phyloP scores from a whole-genome alignment of 2,888 invertebrate species.

The Papilio elwesi region DNA sequence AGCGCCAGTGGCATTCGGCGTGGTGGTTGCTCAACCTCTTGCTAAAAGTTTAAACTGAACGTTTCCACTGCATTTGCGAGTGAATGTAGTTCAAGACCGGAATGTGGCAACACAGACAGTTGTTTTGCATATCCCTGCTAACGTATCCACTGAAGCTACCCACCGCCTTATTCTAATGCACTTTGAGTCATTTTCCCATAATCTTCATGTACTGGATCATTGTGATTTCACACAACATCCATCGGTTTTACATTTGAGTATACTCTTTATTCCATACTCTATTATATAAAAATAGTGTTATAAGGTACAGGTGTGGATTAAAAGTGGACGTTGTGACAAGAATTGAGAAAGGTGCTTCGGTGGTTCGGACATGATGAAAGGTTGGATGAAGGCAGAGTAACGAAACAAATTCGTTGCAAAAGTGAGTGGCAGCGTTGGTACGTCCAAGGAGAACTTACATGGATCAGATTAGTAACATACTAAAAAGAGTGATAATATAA shows the following conservation, averaged over 20 bases:
- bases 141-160: constrained; percentile 1
- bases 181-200: constrained; percentile 20
- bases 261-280: too few relatives aligned
- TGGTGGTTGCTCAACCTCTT: constrained; percentile 57
- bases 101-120: constrained; percentile 60
- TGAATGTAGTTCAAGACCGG: constrained; percentile 70
- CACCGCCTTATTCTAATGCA: constrained; percentile 30
- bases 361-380: too few relatives aligned
- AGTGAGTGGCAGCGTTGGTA: too few relatives aligned
- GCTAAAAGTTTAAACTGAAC: constrained; percentile 45
- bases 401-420: too few relatives aligned
- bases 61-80: constrained; percentile 64
- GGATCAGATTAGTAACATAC: too few relatives aligned
- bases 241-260: background rate
- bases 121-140: constrained; percentile 58
- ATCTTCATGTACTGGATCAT: background rate
- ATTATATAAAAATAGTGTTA: background rate
- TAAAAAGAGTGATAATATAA: too few relatives aligned
- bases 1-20: background rate
- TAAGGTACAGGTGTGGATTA: background rate
- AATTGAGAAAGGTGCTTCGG: too few relatives aligned
- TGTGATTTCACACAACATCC: background rate
- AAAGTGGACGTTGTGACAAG: too few relatives aligned
- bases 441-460: too few relatives aligned
- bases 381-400: too few relatives aligned